phyloP scores from a whole-genome alignment of 2,797 vertebrate genomes.

The Rhinophrynus dorsalis region DNA sequence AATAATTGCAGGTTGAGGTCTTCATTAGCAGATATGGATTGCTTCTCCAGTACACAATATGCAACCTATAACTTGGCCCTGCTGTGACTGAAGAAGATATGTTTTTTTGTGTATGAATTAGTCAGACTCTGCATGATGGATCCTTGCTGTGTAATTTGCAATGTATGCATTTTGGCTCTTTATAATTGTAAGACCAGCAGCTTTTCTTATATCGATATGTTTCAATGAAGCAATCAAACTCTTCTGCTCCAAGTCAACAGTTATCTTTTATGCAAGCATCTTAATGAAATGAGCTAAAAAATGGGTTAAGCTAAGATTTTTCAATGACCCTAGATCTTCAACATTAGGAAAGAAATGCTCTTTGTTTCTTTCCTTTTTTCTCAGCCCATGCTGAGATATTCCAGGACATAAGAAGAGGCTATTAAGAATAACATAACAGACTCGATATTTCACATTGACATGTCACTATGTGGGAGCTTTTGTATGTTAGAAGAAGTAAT shows the following conservation, averaged over 20 bases:
- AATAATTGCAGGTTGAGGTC: not conserved
- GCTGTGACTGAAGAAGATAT: constrained; percentile 4
- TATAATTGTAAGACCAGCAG: constrained; percentile 7
- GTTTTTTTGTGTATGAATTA: constrained; percentile 10
- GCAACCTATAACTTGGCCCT: not conserved
- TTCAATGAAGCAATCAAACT: not conserved
- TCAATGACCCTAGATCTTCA: not conserved
- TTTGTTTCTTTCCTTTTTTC: not conserved
- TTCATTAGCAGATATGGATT: constrained; percentile 1
- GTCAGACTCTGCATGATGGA: constrained; percentile 14
- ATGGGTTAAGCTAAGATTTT: not conserved
- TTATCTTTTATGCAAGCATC: no score
- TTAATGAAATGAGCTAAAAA: no score
- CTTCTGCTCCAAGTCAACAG: not conserved
- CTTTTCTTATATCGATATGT: not conserved
- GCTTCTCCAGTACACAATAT: not conserved
- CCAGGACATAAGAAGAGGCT: not conserved
- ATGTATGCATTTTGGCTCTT: not conserved
- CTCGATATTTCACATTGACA: not conserved
- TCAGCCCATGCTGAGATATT: not conserved
- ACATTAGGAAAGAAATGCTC: no score
- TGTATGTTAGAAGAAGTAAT: not conserved
- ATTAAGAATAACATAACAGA: not conserved
- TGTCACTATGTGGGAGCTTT: not conserved
- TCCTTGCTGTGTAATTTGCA: constrained; percentile 20